Evolutionary conservation across 2,888 invertebrate species (phyloP), one percentile per base, ranked within the genome.

Genomic region (Drosophila kanekoi): DNA sequence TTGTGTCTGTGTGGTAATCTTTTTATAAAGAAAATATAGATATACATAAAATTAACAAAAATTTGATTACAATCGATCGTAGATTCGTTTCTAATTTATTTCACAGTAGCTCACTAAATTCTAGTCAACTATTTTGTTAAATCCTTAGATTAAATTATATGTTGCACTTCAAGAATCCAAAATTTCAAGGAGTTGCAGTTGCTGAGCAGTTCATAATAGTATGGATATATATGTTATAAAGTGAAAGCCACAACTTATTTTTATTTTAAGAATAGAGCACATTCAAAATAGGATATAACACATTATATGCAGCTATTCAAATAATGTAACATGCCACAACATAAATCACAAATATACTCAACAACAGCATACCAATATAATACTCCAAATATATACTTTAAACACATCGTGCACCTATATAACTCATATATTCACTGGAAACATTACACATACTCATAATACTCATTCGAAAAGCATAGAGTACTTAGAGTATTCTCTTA

Each of bases 91-190:
- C 54, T 52, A 51, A 54, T 70, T 58, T 23, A 32, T 43, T 18
- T 28, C 52, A 59, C 14, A 13, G 13, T 54, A 45, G 35, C 18
- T 48, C 44, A 38, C 14, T 6, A 72, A 41, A 41, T 41, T 53
- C 18, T 10, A 48, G 11, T 33, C 2, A 40, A 48, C 10, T 60
- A 47, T 44, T 49, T n/a, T 32, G 16, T 40, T 35, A 33, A 20
- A 44, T 37, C 48, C 37, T n/a, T 59, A 56, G 54, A 44, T 33
- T n/a, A 58, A 37, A 41, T 65, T 52, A 49, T 52, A 33, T 68
- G 52, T 77, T 68, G 79, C 79, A 68, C 76, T 62, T 60, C 59
- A 60, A 72, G 76, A 51, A 38, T 35, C 44, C 45, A 35, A 54
- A 43, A 48, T 65, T 54, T 37, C 11, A 18, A 14, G 28, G 0